Base-by-base conservation (phyloP, 2,888 invertebrate species). In the Gortyna flavago region DNA sequence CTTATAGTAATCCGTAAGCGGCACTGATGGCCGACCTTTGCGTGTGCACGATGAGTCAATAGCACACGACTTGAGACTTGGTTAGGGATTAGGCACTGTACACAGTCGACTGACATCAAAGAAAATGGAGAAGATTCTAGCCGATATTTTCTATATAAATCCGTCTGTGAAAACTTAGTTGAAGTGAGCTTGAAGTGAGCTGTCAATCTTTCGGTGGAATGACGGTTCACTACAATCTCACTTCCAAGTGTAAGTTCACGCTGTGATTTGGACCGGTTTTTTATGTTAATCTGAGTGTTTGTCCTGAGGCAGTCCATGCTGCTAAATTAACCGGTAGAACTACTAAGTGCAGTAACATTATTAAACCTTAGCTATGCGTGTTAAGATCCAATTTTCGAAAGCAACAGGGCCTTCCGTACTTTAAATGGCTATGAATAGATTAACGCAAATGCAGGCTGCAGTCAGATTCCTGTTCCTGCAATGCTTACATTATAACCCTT, bases 1-100 rank as follows among this genome's bases (percentile, higher is more conserved):
- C 67, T 77, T 59, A 41, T 51, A 29, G 57, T 69, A 64, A 77
- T 48, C 41, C 67, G 38, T 57, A 16, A 41, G 44, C 51, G 13
- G 51, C 65, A 21, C 25, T 41, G 66, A 57, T 25, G 66, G 32
- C 54, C n/a, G 67, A 68, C 41, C 51, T 72, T 44, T 38, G 77
- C 62, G 51, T 72, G 59, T 21, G 54, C 61, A 25, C 8, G 6
- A 44, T 8, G 13, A 62, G 35, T 77, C 51, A 71, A 59, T 68
- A 44, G 65, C 59, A 29, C 13, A n/a, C 2, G 21, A 21, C 44
- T 61, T 35, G 21, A 13, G 13, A 48, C 44, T 78, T 38, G 4
- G 2, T 29, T 32, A 70, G 8, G 29, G 29, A 29, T 51, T 21
- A 7, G n/a, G 35, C 9, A 66, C 21, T 41, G 18, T 57, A 32